Evolutionary conservation across 1,140 invertebrate species (phyloP).

Genomic region (Pentalonia nigronervosa): DNA sequence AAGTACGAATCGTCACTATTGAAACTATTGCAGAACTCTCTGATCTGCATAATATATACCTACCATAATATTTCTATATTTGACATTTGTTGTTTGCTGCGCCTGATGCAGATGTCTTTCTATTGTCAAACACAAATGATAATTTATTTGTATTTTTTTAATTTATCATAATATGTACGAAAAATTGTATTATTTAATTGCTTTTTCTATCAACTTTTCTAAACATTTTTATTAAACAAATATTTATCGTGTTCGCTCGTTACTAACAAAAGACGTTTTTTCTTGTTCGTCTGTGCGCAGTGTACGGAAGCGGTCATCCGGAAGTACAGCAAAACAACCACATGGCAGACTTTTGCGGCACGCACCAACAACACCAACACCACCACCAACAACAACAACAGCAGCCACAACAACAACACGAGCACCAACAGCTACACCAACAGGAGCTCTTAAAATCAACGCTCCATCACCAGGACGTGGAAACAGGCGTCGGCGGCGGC

Average conservation of each 20-base stretch:
- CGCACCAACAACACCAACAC: slow-evolving; percentile 14
- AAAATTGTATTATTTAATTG: too few species aligned
- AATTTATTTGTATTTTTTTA: too few species aligned
- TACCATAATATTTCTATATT: too few species aligned
- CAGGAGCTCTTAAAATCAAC: not conserved
- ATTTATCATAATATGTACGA: too few species aligned
- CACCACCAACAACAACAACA: not conserved
- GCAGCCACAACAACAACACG: not conserved
- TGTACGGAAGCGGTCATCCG: not conserved
- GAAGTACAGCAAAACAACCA: not conserved
- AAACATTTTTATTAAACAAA: not conserved
- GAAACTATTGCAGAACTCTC: too few species aligned
- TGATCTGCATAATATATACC: too few species aligned
- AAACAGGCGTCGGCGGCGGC: not conserved
- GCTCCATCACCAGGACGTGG: not conserved
- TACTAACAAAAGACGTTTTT: not conserved
- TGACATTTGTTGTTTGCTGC: too few species aligned
- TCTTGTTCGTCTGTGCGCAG: not conserved
- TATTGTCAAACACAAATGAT: too few species aligned
- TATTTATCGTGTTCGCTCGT: not conserved
- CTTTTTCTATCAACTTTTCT: not conserved
- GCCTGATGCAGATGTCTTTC: too few species aligned
- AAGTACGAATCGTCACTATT: too few species aligned
- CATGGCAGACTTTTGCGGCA: not conserved
- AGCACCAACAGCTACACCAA: not conserved